A percentile compares a stretch with the other conserved stretches of the same genome.
phyloP scores from a whole-genome alignment of 2,797 vertebrate species.

The Rhinatrema bivittatum region DNA sequence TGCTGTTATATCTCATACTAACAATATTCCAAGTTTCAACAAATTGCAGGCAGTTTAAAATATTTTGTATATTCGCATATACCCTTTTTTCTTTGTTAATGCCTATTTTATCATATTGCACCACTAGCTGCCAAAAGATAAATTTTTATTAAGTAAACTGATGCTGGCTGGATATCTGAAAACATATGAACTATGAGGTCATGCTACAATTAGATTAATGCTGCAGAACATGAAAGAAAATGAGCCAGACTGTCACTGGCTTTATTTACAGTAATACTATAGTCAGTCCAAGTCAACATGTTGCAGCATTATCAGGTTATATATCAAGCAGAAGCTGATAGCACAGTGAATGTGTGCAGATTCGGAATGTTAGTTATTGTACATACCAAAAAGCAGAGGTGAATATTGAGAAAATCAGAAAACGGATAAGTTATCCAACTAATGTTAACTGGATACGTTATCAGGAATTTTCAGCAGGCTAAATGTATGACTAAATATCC shows the following conservation, averaged over 20 bases:
- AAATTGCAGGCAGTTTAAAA: constrained; percentile 3
- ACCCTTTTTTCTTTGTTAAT: background rate
- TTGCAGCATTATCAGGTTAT: background rate
- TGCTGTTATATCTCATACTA: too few relatives aligned
- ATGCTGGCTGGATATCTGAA: background rate
- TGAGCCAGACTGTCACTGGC: background rate
- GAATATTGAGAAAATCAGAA: too few relatives aligned
- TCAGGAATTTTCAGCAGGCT: too few relatives aligned
- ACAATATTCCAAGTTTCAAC: background rate
- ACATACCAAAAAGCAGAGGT: constrained; percentile 30
- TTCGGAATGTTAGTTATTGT: constrained; percentile 35
- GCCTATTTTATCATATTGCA: background rate
- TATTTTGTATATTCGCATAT: background rate
- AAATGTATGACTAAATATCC: too few relatives aligned
- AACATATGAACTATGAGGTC: constrained; percentile 19
- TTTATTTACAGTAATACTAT: constrained; percentile 23
- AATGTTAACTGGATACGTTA: too few relatives aligned
- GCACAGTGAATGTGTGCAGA: background rate
- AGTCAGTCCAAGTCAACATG: constrained; percentile 12
- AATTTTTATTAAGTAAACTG: background rate
- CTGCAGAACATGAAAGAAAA: constrained; percentile 15
- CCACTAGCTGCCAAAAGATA: background rate
- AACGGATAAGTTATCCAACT: too few relatives aligned
- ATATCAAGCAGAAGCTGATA: constrained; percentile 19
- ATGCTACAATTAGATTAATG: constrained; percentile 1